Percentiles rank a stretch among this genome's conserved stretches.
These are phyloP conservation scores for Catocala fraxini DNA, from an alignment of 2,888 invertebrate genomes.

Conservation along the genomic window DNA sequence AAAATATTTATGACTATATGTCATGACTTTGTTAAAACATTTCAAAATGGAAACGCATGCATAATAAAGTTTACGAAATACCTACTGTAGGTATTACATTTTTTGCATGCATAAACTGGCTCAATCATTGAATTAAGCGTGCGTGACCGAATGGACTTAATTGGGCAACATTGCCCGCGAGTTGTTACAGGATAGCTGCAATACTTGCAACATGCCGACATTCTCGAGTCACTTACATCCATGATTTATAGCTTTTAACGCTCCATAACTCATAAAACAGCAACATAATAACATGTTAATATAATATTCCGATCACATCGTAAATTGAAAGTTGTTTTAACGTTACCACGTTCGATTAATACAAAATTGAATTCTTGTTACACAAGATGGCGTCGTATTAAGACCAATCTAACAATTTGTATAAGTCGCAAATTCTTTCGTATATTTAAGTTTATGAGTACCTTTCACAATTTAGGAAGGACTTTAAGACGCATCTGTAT, in stretches of 20 bases:
- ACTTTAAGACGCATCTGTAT: no score
- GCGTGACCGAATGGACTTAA: constrained; percentile 45
- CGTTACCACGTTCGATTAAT: constrained; percentile 31
- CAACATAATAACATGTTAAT: constrained; percentile 10
- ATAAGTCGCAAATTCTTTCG: not conserved
- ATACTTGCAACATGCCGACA: constrained; percentile 38
- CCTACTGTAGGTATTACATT: constrained; percentile 32
- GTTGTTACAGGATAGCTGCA: constrained; percentile 23
- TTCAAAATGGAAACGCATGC: constrained; percentile 23
- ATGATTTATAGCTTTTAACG: constrained; percentile 14
- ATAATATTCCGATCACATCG: constrained; percentile 23
- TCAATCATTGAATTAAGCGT: constrained; percentile 44
- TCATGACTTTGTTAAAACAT: constrained; percentile 3
- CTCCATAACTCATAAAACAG: constrained; percentile 14
- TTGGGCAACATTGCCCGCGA: constrained; percentile 36
- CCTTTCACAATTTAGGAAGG: no score
- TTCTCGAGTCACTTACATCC: constrained; percentile 23
- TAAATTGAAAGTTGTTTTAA: constrained; percentile 41
- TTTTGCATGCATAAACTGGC: constrained; percentile 38
- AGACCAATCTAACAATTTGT: not conserved
- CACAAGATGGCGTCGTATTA: not conserved
- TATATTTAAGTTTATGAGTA: no score
- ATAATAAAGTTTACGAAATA: constrained; percentile 46
- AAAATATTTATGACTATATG: not conserved
- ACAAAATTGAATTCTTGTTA: constrained; percentile 21